These are phyloP conservation scores for Drosophila cyrtoloma DNA, from an alignment of 2,888 invertebrate genomes.

Conservation along the genomic window DNA sequence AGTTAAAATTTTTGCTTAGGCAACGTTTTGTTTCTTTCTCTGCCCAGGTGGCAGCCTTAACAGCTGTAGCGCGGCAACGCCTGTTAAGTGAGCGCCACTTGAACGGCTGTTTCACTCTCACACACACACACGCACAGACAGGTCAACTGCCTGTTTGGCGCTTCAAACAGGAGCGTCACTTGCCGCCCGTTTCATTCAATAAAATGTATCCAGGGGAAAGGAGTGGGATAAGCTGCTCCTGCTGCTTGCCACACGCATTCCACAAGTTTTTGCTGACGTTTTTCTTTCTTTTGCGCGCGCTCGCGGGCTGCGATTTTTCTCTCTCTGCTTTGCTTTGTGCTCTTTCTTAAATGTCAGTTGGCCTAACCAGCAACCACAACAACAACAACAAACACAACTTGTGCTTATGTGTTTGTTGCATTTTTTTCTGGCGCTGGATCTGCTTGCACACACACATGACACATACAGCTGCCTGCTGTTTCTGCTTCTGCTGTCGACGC, in stretches of 20 bases:
- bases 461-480: background rate
- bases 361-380: constrained; percentile 34
- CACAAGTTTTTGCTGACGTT: constrained; percentile 27
- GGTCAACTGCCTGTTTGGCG: constrained; percentile 48
- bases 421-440: constrained; percentile 50
- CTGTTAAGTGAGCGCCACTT: constrained; percentile 55
- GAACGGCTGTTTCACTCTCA: constrained; percentile 57
- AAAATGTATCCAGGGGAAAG: constrained; percentile 11
- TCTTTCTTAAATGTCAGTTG: constrained; percentile 65
- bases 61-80: constrained; percentile 62
- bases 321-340: constrained; percentile 18
- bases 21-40: constrained; percentile 14
- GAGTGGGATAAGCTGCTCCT: constrained; percentile 23
- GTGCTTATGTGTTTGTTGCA: constrained; percentile 68
- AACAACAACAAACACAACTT: constrained; percentile 32
- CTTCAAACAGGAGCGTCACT: constrained; percentile 40
- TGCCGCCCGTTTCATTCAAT: constrained; percentile 44
- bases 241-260: constrained; percentile 45
- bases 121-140: constrained; percentile 21
- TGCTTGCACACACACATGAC: constrained; percentile 28
- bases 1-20: background rate
- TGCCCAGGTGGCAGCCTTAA: constrained; percentile 57
- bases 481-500: constrained; percentile 10
- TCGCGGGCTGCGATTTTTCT: constrained; percentile 25
- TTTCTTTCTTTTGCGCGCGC: constrained; percentile 15